Conservation (phyloP, 2,113 vertebrate species). For the Saguinus midas region DNA sequence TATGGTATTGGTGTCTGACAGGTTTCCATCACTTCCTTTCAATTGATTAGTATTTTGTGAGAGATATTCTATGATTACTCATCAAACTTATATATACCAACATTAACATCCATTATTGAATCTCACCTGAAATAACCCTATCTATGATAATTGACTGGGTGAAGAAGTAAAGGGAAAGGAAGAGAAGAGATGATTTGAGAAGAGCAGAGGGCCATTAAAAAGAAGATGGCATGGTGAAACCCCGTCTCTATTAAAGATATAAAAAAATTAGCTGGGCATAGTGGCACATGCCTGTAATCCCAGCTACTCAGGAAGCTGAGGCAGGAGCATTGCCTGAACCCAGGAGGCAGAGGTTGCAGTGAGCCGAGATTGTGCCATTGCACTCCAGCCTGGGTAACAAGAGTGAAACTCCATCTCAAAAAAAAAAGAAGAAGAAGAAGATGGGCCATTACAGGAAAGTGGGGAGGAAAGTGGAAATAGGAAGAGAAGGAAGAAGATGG, state of each 20-base stretch:
- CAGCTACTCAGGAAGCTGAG: too few relatives aligned
- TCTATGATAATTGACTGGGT: not conserved
- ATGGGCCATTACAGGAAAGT: not conserved
- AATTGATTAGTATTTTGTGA: not conserved
- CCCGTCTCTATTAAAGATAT: too few relatives aligned
- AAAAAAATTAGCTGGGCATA: too few relatives aligned
- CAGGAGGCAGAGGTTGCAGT: too few relatives aligned
- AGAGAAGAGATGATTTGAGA: not conserved
- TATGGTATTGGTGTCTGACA: not conserved
- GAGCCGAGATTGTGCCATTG: too few relatives aligned
- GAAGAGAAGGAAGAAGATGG: not conserved
- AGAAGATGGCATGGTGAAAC: not conserved
- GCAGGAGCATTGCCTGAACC: too few relatives aligned
- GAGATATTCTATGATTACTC: not conserved
- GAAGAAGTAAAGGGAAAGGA: not conserved
- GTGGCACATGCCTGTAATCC: too few relatives aligned
- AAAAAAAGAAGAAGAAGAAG: not conserved
- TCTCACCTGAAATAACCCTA: not conserved
- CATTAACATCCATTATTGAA: not conserved
- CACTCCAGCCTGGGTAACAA: too few relatives aligned
- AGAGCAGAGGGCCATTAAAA: not conserved
- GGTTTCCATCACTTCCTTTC: not conserved
- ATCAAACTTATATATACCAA: not conserved
- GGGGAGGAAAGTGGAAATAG: not conserved
- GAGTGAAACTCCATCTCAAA: too few relatives aligned